Percentiles rank a stretch among this genome's conserved stretches.
These are phyloP conservation scores for Nautilus pompilius DNA, from an alignment of 1,140 invertebrate species.

Conservation along the genomic window DNA sequence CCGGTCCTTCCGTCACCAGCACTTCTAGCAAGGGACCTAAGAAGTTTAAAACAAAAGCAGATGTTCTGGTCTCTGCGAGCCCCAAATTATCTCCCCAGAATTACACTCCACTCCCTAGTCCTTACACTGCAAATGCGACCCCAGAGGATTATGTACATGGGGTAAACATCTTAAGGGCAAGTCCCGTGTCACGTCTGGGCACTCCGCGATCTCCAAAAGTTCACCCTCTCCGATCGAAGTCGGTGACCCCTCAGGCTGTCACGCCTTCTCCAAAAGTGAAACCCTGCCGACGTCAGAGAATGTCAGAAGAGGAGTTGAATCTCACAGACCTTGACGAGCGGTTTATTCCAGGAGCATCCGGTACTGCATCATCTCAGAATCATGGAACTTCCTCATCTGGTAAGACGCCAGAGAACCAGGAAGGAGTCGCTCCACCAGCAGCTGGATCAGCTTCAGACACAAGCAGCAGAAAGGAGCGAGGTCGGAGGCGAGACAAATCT, in stretches of 20 bases:
- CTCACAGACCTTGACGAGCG: conserved; percentile 2
- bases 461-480: not conserved
- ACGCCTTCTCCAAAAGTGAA: conserved; percentile 32
- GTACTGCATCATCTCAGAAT: conserved; percentile 5
- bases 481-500: not conserved
- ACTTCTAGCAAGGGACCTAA: conserved; percentile 21
- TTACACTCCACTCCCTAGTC: conserved; percentile 28
- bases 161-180: conserved; percentile 34
- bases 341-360: conserved; percentile 4
- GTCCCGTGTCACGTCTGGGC: conserved; percentile 29
- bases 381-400: not conserved
- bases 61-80: conserved; percentile 21
- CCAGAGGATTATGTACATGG: conserved; percentile 18
- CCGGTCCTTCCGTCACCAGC: conserved; percentile 31
- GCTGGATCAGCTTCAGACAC: conserved; percentile 1
- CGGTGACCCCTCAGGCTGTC: conserved; percentile 10
- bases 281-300: conserved; percentile 28
- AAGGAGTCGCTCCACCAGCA: not conserved
- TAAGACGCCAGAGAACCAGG: not conserved
- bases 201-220: conserved; percentile 36
- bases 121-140: conserved; percentile 16
- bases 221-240: conserved; percentile 18
- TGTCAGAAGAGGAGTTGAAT: conserved; percentile 12
- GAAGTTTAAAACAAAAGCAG: conserved; percentile 24
- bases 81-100: conserved; percentile 25